Conservation (phyloP, 2,888 invertebrate genomes). For the Smittia sp. region DNA sequence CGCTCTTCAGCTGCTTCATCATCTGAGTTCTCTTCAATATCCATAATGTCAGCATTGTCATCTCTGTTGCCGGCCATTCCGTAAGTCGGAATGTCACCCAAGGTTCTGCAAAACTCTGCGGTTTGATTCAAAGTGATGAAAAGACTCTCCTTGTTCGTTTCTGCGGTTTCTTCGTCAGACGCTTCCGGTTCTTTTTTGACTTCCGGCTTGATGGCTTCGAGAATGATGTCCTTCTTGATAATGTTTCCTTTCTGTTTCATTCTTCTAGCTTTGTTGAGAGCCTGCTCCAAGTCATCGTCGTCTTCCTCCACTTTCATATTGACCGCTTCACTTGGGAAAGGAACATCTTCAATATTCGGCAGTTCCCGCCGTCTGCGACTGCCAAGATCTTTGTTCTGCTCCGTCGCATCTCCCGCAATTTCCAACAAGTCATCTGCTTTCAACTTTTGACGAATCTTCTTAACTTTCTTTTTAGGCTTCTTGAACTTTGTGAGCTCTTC, state of each 20-base stretch:
- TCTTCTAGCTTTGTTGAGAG: conserved; percentile 69
- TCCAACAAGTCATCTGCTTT: conserved; percentile 71
- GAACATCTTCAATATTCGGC: conserved; percentile 63
- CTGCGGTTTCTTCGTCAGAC: conserved; percentile 52
- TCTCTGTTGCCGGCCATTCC: conserved; percentile 88
- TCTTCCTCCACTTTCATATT: conserved; percentile 65
- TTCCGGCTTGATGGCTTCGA: conserved; percentile 55
- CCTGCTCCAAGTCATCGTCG: conserved; percentile 69
- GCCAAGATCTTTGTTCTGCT: conserved; percentile 48
- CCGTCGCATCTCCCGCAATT: conserved; percentile 48
- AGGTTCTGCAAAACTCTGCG: conserved; percentile 93
- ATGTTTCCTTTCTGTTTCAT: conserved; percentile 59
- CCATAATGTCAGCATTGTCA: conserved; percentile 67
- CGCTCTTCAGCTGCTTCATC: conserved; percentile 56
- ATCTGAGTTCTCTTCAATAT: conserved; percentile 49
- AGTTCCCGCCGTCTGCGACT: conserved; percentile 53
- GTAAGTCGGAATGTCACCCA: conserved; percentile 94
- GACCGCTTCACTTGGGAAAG: conserved; percentile 51
- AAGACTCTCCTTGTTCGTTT: conserved; percentile 51
- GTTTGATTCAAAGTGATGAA: conserved; percentile 87
- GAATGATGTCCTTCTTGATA: conserved; percentile 48
- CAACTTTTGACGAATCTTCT: conserved; percentile 66
- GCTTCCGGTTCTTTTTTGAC: conserved; percentile 62
- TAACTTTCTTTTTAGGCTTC: conserved; percentile 72
- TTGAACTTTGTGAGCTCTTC: conserved; percentile 85